phyloP scores from a whole-genome alignment of 2,797 vertebrate genomes.

The Odontamblyopus lacepedii region DNA sequence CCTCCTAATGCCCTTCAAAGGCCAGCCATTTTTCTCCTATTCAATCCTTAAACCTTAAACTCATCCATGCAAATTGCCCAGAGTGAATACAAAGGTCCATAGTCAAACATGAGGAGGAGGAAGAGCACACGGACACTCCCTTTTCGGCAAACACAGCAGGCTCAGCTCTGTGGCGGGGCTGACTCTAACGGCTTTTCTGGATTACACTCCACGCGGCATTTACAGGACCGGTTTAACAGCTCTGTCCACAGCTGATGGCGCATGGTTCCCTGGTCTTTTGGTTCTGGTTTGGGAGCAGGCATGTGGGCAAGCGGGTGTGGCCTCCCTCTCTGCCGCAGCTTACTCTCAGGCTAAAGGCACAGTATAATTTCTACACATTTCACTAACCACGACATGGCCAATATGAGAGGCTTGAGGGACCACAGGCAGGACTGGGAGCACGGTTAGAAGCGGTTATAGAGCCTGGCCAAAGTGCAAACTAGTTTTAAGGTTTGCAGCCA shows the following conservation, averaged over 20 bases:
- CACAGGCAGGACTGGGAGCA: conserved; percentile 36
- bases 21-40: neutral
- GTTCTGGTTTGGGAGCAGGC: conserved; percentile 45
- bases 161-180: conserved; percentile 57
- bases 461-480: conserved; percentile 44
- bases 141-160: conserved; percentile 35
- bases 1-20: neutral
- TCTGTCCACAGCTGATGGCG: conserved; percentile 60
- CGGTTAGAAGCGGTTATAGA: conserved; percentile 20
- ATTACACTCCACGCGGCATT: conserved; percentile 32
- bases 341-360: conserved; percentile 63
- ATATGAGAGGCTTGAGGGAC: conserved; percentile 68
- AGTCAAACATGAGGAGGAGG: conserved; percentile 59
- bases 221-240: conserved; percentile 62
- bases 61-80: neutral
- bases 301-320: conserved; percentile 71
- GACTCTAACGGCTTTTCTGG: conserved; percentile 64
- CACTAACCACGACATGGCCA: conserved; percentile 73
- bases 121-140: conserved; percentile 52
- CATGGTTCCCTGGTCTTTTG: conserved; percentile 17
- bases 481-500: conserved; percentile 51
- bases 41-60: neutral
- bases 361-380: conserved; percentile 78
- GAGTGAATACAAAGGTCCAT: conserved; percentile 23
- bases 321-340: conserved; percentile 60